Evolutionary conservation across 2,888 invertebrate genomes (phyloP).

Genomic region (Holacanthella duospinosa): DNA sequence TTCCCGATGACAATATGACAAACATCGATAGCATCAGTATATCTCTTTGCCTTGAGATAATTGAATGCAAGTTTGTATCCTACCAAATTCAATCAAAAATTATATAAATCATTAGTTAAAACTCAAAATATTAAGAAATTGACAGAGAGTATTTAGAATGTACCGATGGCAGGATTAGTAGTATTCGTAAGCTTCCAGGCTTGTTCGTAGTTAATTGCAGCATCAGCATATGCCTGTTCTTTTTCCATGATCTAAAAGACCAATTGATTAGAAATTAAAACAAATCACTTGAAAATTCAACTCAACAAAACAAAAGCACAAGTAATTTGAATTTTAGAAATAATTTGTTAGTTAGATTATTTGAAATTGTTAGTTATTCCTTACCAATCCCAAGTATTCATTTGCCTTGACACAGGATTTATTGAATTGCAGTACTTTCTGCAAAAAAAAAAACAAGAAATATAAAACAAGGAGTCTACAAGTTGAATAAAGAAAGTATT

Average conservation of each 20-base stretch:
- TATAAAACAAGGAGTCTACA: background rate
- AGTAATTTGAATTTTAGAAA: too few relatives aligned
- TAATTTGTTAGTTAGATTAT: too few relatives aligned
- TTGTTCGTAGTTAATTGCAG: constrained; percentile 66
- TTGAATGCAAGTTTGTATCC: constrained; percentile 86
- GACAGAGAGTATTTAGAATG: too few relatives aligned
- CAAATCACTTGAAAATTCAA: too few relatives aligned
- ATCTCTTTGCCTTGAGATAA: constrained; percentile 74
- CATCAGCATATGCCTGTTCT: constrained; percentile 77
- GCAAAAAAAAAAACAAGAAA: constrained; percentile 31
- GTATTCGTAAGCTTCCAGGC: constrained; percentile 79
- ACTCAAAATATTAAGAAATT: background rate
- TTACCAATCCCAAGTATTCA: constrained; percentile 74
- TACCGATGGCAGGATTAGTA: constrained; percentile 67
- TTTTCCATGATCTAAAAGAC: constrained; percentile 85
- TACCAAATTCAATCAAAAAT: constrained; percentile 38
- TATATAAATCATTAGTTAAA: background rate
- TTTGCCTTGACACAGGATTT: constrained; percentile 83
- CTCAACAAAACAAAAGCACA: too few relatives aligned
- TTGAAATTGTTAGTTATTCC: too few relatives aligned
- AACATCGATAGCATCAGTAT: constrained; percentile 83
- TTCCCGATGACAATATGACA: constrained; percentile 70
- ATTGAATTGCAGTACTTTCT: constrained; percentile 66
- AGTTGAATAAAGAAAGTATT: background rate
- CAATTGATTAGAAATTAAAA: too few relatives aligned